phyloP scores from a whole-genome alignment of 2,797 vertebrate species.

The Discoglossus pictus region DNA sequence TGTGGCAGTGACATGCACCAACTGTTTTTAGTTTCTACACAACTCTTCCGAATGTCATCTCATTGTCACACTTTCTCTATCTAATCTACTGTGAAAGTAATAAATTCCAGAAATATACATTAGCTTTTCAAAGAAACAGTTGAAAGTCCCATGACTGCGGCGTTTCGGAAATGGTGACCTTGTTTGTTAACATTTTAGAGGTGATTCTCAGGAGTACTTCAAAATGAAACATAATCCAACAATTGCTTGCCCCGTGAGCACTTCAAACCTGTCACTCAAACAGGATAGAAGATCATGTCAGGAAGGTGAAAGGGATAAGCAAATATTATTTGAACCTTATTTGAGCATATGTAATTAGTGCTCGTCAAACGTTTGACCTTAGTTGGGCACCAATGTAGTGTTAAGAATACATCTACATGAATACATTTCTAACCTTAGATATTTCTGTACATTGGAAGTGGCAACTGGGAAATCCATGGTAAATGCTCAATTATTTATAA shows the following conservation, averaged over 20 bases:
- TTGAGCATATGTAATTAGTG: constrained; percentile 42
- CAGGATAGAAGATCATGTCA: constrained; percentile 29
- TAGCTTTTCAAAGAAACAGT: constrained; percentile 48
- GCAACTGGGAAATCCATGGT: background rate
- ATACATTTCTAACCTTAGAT: constrained; percentile 14
- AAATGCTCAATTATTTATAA: background rate
- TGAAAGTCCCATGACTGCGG: constrained; percentile 48
- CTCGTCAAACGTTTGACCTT: constrained; percentile 33
- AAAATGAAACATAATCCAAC: constrained; percentile 48
- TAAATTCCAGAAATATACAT: constrained; percentile 48
- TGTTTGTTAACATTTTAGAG: constrained; percentile 51
- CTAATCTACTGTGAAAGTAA: constrained; percentile 43
- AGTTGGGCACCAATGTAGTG: background rate
- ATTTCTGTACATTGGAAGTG: background rate
- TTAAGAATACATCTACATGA: constrained; percentile 23
- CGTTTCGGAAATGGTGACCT: constrained; percentile 48
- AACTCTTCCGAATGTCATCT: constrained; percentile 41
- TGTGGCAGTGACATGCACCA: constrained; percentile 9
- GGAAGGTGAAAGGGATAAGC: constrained; percentile 40
- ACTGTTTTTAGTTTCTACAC: constrained; percentile 17
- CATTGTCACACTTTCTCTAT: constrained; percentile 37
- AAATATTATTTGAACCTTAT: constrained; percentile 42
- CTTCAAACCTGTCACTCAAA: constrained; percentile 44
- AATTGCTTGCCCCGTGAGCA: constrained; percentile 42
- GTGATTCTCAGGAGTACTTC: constrained; percentile 47